Base-by-base conservation (phyloP, 2,113 vertebrate species). In the Cariama cristata region DNA sequence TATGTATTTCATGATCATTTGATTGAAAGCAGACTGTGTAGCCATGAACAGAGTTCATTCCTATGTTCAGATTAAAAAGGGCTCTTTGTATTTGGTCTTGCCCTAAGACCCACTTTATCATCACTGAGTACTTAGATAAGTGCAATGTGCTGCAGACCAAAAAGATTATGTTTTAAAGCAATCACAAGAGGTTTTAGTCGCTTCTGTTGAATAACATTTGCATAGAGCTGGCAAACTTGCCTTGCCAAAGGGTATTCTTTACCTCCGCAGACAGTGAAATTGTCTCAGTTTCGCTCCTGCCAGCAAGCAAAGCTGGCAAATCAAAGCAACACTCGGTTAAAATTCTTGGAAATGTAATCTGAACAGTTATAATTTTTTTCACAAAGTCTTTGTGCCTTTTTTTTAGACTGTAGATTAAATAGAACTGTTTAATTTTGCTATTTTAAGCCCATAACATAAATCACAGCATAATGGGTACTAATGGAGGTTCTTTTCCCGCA, bases 311-410 rank as follows among this genome's bases (percentile, higher is more conserved):
- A 96, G 76, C 68, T 92, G 86, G 88, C 85, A 82, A 93, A 95
- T 96, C 75, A 95, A 88, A 92, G 79, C 83, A 87, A 75, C 11
- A 0, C 76, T 75, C 88, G 68, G 75, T 66, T 95, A 14, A 66
- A 73, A 56, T 87, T 96, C 88, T 97, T 94, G 72, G 77, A 91
- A 96, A 93, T 68, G n/a, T 56, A 88, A 93, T 92, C 84, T 91
- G 92, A 95, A 89, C 88, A 93, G 69, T 91, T 90, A 53, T 24
- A 30, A 4, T 63, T 84, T 93, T 85, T 64, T 84, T 58, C 94
- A 95, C 84, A 47, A 93, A 90, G 76, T 96, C 96, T 90, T 98
- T 86, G 98, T 98, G 98, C 98, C 98, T 98, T 98, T 97, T 97
- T 96, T 97, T 98, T 94, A 92, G 96, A 97, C 77, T 32, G 85